Conservation (phyloP, 2,113 vertebrate species). For the Agelaius phoeniceus region DNA sequence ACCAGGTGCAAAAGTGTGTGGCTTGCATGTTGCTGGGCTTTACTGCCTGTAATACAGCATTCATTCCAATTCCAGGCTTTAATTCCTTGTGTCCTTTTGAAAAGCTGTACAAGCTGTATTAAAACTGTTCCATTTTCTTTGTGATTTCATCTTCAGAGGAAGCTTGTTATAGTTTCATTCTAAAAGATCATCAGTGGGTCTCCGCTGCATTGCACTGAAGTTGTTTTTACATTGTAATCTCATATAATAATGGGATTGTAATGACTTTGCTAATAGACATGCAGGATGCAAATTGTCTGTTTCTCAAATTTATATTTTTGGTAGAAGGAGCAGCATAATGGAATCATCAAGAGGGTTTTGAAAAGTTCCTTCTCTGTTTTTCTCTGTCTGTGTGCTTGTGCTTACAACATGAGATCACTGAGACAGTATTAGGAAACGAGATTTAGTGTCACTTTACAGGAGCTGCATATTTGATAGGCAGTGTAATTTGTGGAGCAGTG, state of each 20-base stretch:
- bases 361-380: not conserved
- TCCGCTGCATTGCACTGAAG: not conserved
- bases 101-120: not conserved
- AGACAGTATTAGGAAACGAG: not conserved
- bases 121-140: not conserved
- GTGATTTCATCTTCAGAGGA: not conserved
- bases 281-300: not conserved
- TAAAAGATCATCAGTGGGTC: not conserved
- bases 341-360: not conserved
- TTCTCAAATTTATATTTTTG: not conserved
- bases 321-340: not conserved
- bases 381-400: not conserved
- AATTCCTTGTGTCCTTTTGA: not conserved
- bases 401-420: not conserved
- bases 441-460: not conserved
- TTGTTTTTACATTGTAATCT: not conserved
- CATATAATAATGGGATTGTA: not conserved
- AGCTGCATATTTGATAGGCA: not conserved
- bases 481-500: not conserved
- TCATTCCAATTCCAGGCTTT: not conserved
- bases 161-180: not conserved
- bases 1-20: not conserved
- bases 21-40: not conserved
- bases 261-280: conserved; percentile 9
- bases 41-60: not conserved